phyloP scores from a whole-genome alignment of 1,140 invertebrate species.

The Coptotermes formosanus region DNA sequence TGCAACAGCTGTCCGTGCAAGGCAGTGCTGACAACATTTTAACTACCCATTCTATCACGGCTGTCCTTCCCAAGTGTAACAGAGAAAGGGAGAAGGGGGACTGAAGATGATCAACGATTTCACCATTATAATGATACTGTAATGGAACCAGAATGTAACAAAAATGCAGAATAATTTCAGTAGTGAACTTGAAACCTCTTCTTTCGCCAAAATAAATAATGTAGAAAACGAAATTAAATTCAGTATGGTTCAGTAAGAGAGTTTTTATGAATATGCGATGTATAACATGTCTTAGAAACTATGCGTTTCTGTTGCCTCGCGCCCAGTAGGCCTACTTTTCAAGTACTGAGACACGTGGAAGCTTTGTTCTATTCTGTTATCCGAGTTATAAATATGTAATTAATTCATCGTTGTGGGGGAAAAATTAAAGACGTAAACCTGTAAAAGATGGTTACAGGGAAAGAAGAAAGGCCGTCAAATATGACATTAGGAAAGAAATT shows the following conservation, averaged over 20 bases:
- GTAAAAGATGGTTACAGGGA: no score
- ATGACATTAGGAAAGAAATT: no score
- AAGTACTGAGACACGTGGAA: no score
- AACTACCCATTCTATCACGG: constrained; percentile 12
- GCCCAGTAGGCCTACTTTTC: no score
- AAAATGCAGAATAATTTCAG: neutral
- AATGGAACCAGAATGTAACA: constrained; percentile 4
- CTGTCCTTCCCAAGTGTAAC: neutral
- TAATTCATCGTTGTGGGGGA: no score
- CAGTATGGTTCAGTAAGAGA: neutral
- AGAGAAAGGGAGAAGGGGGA: neutral
- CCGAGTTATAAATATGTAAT: no score
- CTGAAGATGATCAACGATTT: neutral
- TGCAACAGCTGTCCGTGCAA: neutral
- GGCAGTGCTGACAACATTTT: constrained; percentile 10
- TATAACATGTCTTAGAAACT: no score
- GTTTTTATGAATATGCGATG: no score
- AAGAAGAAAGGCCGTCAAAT: no score
- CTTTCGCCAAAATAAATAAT: neutral
- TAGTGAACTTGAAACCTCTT: neutral
- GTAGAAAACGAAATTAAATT: neutral
- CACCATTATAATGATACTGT: neutral
- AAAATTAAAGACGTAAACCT: no score
- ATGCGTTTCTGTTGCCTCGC: no score
- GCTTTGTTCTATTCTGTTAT: no score